phyloP scores from a whole-genome alignment of 1,140 invertebrate species.

The Apis florea region DNA sequence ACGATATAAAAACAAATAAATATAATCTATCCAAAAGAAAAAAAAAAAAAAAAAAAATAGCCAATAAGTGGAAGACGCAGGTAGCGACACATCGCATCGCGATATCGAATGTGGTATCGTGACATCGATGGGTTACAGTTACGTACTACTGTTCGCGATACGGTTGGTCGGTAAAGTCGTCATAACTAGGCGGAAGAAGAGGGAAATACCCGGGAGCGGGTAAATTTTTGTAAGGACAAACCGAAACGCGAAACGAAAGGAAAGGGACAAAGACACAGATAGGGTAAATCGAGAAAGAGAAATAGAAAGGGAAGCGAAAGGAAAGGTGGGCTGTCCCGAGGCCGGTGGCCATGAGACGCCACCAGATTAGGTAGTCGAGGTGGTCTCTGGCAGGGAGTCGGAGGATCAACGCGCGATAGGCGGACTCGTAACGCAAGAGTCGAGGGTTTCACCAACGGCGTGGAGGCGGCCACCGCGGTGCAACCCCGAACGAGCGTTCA shows the following conservation, averaged over 20 bases:
- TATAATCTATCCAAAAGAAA: too few species aligned
- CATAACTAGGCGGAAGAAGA: background rate
- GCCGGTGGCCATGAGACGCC: slow-evolving; percentile 31
- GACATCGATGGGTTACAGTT: background rate
- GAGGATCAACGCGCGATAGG: slow-evolving; percentile 43
- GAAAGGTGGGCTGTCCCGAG: slow-evolving; percentile 13
- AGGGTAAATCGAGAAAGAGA: background rate
- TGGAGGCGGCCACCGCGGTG: background rate
- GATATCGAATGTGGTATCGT: background rate
- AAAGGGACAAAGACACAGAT: background rate
- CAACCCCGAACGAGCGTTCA: background rate
- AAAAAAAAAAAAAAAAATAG: background rate
- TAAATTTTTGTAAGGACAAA: slow-evolving; percentile 57
- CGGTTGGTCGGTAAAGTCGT: slow-evolving; percentile 21
- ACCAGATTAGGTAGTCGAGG: slow-evolving; percentile 11
- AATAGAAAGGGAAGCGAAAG: background rate
- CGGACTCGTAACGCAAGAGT: slow-evolving; percentile 3
- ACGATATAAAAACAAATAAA: too few species aligned
- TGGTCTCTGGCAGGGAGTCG: background rate
- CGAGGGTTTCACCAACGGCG: slow-evolving; percentile 30
- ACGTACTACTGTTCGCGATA: background rate
- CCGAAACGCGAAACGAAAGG: background rate
- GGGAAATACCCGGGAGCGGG: slow-evolving; percentile 38
- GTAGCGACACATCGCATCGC: background rate
- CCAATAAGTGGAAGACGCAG: background rate